Evolutionary conservation across 1,140 invertebrate species (phyloP).

Genomic region (Teleogryllus occipitalis): DNA sequence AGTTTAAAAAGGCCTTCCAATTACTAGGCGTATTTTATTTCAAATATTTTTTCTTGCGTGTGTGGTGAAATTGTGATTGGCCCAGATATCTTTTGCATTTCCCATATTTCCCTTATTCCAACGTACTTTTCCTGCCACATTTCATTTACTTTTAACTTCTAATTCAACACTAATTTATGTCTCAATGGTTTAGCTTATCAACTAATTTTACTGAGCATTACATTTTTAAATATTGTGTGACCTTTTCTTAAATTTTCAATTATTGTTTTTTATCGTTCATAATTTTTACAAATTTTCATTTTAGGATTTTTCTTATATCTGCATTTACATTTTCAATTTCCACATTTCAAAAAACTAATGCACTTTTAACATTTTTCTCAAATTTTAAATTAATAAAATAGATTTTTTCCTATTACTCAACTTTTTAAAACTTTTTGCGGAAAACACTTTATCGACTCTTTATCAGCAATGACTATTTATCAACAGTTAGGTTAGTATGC

Average conservation of each 20-base stretch:
- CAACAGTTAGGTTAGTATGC: too few relatives aligned
- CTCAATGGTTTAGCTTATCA: too few relatives aligned
- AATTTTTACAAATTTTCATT: neutral
- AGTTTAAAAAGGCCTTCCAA: neutral
- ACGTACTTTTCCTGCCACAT: too few relatives aligned
- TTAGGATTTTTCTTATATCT: neutral
- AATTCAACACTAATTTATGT: too few relatives aligned
- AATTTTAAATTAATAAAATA: neutral
- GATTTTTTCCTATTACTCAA: neutral
- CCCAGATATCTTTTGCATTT: too few relatives aligned
- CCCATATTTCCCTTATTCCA: too few relatives aligned
- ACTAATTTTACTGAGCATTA: neutral
- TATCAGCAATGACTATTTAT: too few relatives aligned
- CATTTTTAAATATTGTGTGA: neutral
- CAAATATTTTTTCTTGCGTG: too few relatives aligned
- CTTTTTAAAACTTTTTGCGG: neutral
- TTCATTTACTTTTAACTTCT: too few relatives aligned
- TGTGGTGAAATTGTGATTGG: too few relatives aligned
- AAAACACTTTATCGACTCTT: too few relatives aligned
- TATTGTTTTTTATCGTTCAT: neutral
- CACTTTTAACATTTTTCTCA: neutral
- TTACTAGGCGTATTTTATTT: neutral
- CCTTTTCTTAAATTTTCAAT: neutral
- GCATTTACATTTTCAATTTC: neutral
- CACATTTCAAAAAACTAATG: neutral